These are phyloP conservation scores for Phaenicophaeus curvirostris DNA, from an alignment of 2,797 vertebrate genomes.

Conservation along the genomic window DNA sequence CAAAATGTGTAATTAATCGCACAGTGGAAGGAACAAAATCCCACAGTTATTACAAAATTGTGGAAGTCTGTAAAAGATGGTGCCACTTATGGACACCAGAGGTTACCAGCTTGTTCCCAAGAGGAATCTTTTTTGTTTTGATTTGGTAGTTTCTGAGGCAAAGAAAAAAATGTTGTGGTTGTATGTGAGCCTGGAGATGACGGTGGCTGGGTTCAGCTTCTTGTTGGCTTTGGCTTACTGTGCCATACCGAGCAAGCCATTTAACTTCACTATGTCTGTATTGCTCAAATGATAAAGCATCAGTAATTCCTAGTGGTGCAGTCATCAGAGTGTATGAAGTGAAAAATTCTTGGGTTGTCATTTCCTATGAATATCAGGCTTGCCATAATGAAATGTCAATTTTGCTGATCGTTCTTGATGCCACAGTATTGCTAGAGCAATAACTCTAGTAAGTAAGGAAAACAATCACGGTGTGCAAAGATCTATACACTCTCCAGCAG, in stretches of 20 bases:
- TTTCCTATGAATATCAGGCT: background rate
- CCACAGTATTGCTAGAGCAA: background rate
- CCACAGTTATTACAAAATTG: constrained; percentile 9
- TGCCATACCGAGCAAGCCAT: background rate
- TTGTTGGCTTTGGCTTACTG: constrained; percentile 18
- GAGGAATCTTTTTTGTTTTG: background rate
- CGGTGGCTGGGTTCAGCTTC: background rate
- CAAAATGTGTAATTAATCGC: background rate
- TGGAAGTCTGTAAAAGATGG: background rate
- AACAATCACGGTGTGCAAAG: background rate
- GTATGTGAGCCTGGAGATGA: background rate
- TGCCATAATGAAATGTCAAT: background rate
- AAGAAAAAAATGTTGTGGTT: background rate
- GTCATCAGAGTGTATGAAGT: background rate
- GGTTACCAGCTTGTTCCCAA: background rate
- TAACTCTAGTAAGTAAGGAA: background rate
- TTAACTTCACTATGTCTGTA: background rate
- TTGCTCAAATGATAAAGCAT: background rate
- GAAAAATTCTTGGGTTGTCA: background rate
- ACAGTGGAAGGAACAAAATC: constrained; percentile 7
- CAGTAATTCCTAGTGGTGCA: background rate
- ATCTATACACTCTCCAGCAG: background rate
- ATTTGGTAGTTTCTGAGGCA: background rate
- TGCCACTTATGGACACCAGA: background rate
- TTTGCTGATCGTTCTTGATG: background rate